Evolutionary conservation across 1,140 invertebrate genomes (phyloP), one percentile per base, ranked within the genome.

Genomic region (Calliphora vicina): DNA sequence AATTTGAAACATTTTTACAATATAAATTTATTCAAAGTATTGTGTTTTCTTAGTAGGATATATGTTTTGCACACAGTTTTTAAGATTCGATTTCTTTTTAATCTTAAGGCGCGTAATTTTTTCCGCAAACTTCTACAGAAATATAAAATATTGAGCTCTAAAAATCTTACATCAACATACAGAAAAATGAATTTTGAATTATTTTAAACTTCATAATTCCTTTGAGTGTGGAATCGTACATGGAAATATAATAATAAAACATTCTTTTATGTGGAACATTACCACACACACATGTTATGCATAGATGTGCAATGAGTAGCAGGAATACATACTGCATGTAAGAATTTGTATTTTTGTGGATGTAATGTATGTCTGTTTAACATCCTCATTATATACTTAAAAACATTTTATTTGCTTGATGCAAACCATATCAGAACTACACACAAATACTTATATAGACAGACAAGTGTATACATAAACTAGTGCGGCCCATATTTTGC

Each of bases 361-460:
- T 15, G 50, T 57, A 15, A 23, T 67, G 61, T 67, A 67, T 67
- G 20, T 23, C 61, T 25, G 61, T 25, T 43, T 78, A 78, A 78
- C 74, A 43, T 78, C 74, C 74, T 78, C 74, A 78, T 78, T 78
- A 78, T 78, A 27, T 20, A 78, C 35, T 78, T 45, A 67, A 67
- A 57, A 67, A 67, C 23, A 67, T 67, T 67, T 67, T 67, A 67
- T 67, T 67, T 67, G 61, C 61, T 23, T 67, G 0, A 20, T 67
- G 20, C 61, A 67, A 67, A 67, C 61, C 61, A 67, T 67, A 67
- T 25, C 8, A 67, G n/a, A 67, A 67, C 61, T 25, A 67, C 9
- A 67, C 15, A 57, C 15, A 15, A 15, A n/a, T n/a, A 57, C 50
- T 15, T 57, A 1, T 15, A n/a, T 57, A n/a, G 10, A 57, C 12